A percentile compares a stretch with the other conserved stretches of the same genome.
Evolutionary conservation across 2,113 vertebrate species (phyloP).

Genomic region (Mesoclemmys tuberculata): DNA sequence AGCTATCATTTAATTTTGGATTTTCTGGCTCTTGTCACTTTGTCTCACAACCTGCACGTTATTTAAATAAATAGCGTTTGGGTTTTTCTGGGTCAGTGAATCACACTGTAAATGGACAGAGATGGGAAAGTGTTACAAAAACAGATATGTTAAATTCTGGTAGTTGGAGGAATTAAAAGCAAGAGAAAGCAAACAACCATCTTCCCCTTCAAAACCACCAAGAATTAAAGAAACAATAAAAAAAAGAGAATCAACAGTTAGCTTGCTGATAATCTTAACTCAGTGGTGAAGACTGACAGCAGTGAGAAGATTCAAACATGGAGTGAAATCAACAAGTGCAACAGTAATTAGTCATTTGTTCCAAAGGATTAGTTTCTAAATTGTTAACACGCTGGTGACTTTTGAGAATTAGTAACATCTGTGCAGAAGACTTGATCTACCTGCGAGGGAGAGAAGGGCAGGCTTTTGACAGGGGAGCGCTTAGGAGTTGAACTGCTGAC

Average conservation of each 20-base stretch:
- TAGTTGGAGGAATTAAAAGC: conserved; percentile 54
- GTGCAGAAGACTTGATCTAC: conserved; percentile 86
- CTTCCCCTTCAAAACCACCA: conserved; percentile 41
- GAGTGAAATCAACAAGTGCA: conserved; percentile 76
- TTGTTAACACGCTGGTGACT: conserved; percentile 80
- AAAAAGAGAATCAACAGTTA: conserved; percentile 64
- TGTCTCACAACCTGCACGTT: conserved; percentile 67
- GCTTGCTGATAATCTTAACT: conserved; percentile 59
- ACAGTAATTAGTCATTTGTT: conserved; percentile 84
- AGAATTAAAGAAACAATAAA: not conserved
- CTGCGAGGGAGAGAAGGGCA: conserved; percentile 94
- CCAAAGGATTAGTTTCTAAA: conserved; percentile 87
- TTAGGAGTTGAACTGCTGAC: conserved; percentile 86
- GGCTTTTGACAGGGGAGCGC: conserved; percentile 87
- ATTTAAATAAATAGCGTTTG: conserved; percentile 71
- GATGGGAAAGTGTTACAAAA: conserved; percentile 60
- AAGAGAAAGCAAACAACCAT: conserved; percentile 56
- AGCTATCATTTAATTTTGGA: not conserved
- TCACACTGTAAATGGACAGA: conserved; percentile 70
- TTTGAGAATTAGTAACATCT: conserved; percentile 84
- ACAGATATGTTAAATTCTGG: conserved; percentile 61
- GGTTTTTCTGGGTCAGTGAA: conserved; percentile 74
- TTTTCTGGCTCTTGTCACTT: conserved; percentile 64
- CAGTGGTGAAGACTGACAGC: conserved; percentile 33
- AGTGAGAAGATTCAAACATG: conserved; percentile 62